Conservation (phyloP, 1,140 invertebrate genomes). For the Orius insidiosus region DNA sequence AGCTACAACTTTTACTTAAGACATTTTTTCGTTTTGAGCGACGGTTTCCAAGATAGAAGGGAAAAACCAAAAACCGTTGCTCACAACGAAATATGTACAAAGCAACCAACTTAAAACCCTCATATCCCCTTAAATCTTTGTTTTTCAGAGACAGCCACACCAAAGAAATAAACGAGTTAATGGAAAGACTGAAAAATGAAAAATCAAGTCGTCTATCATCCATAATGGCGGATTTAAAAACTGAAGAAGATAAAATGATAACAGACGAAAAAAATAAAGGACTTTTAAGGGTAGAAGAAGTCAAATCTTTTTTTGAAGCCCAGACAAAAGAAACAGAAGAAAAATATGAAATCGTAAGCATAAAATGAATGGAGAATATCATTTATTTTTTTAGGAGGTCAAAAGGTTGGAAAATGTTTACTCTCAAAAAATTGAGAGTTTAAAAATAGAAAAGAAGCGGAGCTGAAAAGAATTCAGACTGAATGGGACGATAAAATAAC, state of each 20-base stretch:
- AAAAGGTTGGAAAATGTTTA: constrained; percentile 4
- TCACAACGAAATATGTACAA: too few relatives aligned
- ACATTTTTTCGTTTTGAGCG: too few relatives aligned
- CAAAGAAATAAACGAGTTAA: constrained; percentile 6
- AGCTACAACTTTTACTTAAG: too few relatives aligned
- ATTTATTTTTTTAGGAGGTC: constrained; percentile 10
- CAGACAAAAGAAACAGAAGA: constrained; percentile 14
- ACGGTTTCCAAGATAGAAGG: too few relatives aligned
- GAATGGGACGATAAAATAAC: constrained; percentile 16
- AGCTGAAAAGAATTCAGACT: constrained; percentile 6
- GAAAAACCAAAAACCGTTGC: too few relatives aligned
- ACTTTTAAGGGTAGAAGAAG: constrained; percentile 8
- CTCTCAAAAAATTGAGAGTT: neutral
- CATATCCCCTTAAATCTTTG: too few relatives aligned
- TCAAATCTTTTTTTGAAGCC: constrained; percentile 4
- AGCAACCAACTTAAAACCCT: too few relatives aligned
- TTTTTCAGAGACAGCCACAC: constrained; percentile 6
- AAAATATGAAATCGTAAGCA: neutral
- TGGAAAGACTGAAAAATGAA: constrained; percentile 10
- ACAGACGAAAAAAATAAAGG: constrained; percentile 3
- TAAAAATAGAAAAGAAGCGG: constrained; percentile 12
- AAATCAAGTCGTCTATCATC: neutral
- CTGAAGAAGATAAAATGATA: neutral
- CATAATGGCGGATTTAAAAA: neutral
- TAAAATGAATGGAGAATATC: constrained; percentile 4